Percentiles rank a stretch among this genome's conserved stretches.
Conservation (phyloP, 2,888 invertebrate species). For the Parnassius mnemosyne region DNA sequence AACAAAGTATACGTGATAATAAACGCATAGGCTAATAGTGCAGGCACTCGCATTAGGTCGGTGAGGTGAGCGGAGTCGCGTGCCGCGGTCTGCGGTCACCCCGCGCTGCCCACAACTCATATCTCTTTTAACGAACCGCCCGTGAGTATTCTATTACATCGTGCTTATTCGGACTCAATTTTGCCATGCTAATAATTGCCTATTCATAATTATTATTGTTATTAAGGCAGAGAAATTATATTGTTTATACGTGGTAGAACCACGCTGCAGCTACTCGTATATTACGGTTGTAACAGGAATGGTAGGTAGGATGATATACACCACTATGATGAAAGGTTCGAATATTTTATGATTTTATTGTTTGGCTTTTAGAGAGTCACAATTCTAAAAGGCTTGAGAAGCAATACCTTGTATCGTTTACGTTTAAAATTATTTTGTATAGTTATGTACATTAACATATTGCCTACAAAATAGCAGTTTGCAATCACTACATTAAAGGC, state of each 20-base stretch:
- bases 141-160: conserved; percentile 25
- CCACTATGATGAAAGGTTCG: too few relatives aligned
- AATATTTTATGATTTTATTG: too few relatives aligned
- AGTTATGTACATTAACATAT: conserved; percentile 10
- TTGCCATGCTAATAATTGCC: conserved; percentile 22
- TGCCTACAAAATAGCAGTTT: conserved; percentile 37
- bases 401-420: too few relatives aligned
- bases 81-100: conserved; percentile 64
- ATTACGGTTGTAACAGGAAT: too few relatives aligned
- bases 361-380: too few relatives aligned
- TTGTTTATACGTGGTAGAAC: too few relatives aligned
- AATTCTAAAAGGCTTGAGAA: too few relatives aligned
- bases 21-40: conserved; percentile 17
- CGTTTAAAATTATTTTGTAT: not conserved
- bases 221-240: too few relatives aligned
- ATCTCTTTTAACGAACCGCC: conserved; percentile 30
- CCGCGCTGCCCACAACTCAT: conserved; percentile 31
- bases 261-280: too few relatives aligned
- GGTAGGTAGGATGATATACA: too few relatives aligned
- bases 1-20: too few relatives aligned
- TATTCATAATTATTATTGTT: not conserved
- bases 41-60: conserved; percentile 4
- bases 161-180: conserved; percentile 10
- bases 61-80: conserved; percentile 41
- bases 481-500: conserved; percentile 48